Evolutionary conservation across 1,140 invertebrate species (phyloP).

Genomic region (Brachionus angularis): DNA sequence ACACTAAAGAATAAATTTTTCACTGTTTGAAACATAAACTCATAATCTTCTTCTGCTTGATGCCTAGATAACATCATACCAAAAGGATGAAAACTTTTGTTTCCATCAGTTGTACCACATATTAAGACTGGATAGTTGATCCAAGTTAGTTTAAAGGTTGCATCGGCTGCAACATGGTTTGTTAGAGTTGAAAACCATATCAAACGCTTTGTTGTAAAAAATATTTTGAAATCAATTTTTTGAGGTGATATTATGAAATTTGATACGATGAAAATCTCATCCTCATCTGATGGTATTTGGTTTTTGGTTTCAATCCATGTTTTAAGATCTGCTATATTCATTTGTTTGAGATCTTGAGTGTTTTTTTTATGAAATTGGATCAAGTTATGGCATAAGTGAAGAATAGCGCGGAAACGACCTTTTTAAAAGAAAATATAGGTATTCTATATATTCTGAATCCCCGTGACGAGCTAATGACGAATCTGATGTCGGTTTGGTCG

Average conservation of each 20-base stretch:
- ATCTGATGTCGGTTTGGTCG: too few relatives aligned
- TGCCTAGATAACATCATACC: background rate
- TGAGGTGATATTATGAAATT: background rate
- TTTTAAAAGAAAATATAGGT: too few relatives aligned
- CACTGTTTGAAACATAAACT: constrained; percentile 2
- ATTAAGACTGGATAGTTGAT: background rate
- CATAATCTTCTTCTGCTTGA: background rate
- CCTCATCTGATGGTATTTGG: background rate
- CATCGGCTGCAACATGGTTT: background rate
- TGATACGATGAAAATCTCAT: background rate
- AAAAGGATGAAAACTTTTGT: constrained; percentile 10
- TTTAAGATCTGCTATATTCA: background rate
- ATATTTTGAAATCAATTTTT: background rate
- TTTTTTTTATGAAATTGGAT: background rate
- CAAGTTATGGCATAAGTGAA: too few relatives aligned
- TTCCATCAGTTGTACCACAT: background rate
- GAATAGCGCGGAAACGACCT: too few relatives aligned
- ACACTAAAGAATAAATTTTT: background rate
- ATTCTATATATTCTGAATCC: too few relatives aligned
- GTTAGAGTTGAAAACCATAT: background rate
- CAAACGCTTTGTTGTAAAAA: background rate
- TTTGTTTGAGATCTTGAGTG: background rate
- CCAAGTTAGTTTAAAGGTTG: constrained; percentile 8
- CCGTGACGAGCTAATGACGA: too few relatives aligned
- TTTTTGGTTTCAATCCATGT: background rate